These are phyloP conservation scores for Catharus minimus DNA, from an alignment of 2,113 vertebrate species.

Conservation along the genomic window DNA sequence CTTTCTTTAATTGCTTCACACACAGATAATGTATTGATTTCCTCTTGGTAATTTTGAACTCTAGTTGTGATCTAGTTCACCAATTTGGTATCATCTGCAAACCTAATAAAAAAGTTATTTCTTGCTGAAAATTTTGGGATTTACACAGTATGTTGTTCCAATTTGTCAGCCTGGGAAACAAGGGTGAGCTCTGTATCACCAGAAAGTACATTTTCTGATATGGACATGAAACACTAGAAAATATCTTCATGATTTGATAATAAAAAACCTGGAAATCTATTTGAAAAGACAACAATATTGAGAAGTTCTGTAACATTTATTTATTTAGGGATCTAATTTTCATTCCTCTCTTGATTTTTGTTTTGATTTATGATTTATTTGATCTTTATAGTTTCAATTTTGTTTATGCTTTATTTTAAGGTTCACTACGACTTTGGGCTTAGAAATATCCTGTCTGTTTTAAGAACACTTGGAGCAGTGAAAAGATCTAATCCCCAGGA, in stretches of 20 bases:
- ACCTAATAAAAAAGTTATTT: background rate
- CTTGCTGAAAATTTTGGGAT: background rate
- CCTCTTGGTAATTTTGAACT: background rate
- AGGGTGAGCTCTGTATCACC: background rate
- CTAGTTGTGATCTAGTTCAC: background rate
- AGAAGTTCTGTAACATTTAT: background rate
- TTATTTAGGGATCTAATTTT: background rate
- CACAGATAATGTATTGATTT: background rate
- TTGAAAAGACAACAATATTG: background rate
- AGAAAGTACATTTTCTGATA: background rate
- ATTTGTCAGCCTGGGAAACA: background rate
- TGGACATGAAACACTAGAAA: background rate
- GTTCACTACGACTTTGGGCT: conserved; percentile 81
- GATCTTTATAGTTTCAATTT: background rate
- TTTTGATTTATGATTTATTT: background rate
- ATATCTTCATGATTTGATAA: background rate
- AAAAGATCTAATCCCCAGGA: conserved; percentile 78
- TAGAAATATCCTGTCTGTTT: conserved; percentile 79
- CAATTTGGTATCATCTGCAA: background rate
- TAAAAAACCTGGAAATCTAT: background rate
- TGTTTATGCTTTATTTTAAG: conserved; percentile 53
- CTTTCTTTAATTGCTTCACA: background rate
- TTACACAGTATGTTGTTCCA: background rate
- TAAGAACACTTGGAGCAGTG: conserved; percentile 77
- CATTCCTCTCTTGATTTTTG: background rate